Base-by-base conservation (phyloP, 2,888 invertebrate species). In the Cerastis rubricosa region DNA sequence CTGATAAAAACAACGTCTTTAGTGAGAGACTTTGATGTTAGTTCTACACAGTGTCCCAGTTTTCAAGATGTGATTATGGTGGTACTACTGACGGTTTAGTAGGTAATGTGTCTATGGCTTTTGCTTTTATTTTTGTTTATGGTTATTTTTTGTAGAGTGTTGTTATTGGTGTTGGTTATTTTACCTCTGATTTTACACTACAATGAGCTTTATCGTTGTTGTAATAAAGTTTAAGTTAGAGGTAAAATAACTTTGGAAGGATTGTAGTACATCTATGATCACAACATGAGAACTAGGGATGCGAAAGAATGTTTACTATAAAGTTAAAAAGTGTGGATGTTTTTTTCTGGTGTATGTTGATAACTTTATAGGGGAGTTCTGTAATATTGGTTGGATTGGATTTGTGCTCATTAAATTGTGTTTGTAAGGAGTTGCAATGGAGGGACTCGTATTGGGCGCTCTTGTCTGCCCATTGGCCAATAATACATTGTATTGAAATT, bases 1-100 rank as follows among this genome's bases (percentile, higher is more conserved):
- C 91, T 97, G 95, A 80, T 71, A 25, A 40, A 76, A 29, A 51
- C 57, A 73, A 51, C 40, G 25, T n/a, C 25, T 14, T n/a, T 54
- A 75, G 79, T 83, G 71, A 79, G 70, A 76, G 80, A 72, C 83
- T 75, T 81, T 80, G 66, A 65, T 77, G 68, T 70, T 78, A 80
- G 83, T n/a, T 69, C 59, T 78, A 76, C 61, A 68, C 7, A 25
- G 61, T 71, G 68, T 76, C 68, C 74, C 61, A 43, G 45, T 79
- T 71, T 77, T 79, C 43, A 73, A 78, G 76, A 61, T 78, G 84
- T 86, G 81, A 82, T 82, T 76, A 29, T 71, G 88, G 84, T 77
- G 59, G 67, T 54, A 70, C 76, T 82, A 63, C 47, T 49, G 64
- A 8, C 25, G 40, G 40, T 70, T 78, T 70, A 54, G 9, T 69